Evolutionary conservation across 2,797 vertebrate species (phyloP).

Genomic region (Schizothorax lantsangensis): DNA sequence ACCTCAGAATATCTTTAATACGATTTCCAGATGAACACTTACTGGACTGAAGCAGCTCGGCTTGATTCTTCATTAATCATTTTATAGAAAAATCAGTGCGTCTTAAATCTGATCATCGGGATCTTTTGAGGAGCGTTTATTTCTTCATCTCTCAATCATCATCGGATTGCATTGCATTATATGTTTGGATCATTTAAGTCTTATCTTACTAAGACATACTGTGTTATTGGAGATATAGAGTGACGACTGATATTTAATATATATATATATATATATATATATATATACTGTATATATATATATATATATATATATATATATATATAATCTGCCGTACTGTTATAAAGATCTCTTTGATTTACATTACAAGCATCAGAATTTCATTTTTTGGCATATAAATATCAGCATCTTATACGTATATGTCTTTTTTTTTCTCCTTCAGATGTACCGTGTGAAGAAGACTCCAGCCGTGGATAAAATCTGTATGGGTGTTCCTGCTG

Average conservation of each 20-base stretch:
- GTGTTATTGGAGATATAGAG: no score
- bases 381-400: no score
- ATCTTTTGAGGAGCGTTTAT: background rate
- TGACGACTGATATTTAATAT: no score
- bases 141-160: background rate
- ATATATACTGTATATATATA: background rate
- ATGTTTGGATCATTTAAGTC: no score
- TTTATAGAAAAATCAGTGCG: background rate
- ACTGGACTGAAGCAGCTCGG: no score
- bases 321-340: no score
- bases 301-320: background rate
- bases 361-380: no score
- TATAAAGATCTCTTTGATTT: no score
- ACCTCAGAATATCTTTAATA: background rate
- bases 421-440: background rate
- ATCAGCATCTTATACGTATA: no score
- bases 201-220: no score
- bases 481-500: slow-evolving; percentile 82
- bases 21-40: background rate
- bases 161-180: background rate
- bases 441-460: slow-evolving; percentile 93
- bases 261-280: no score
- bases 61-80: background rate
- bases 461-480: slow-evolving; percentile 93
- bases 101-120: slow-evolving; percentile 1